Conservation (phyloP, 2,797 vertebrate genomes). For the Acanthornis magna region DNA sequence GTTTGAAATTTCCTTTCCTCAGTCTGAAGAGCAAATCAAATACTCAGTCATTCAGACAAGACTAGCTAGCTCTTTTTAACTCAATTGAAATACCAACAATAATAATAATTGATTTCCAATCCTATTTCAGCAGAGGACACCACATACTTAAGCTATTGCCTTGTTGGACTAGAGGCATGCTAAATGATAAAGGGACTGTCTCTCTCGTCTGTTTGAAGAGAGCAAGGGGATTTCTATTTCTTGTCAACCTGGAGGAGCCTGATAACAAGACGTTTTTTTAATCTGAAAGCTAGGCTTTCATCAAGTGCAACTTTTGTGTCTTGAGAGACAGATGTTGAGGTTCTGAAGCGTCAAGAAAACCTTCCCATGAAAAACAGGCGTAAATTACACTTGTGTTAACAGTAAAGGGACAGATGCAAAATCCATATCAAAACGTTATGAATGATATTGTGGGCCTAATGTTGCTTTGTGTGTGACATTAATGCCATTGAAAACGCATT, state of each 20-base stretch:
- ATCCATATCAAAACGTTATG: neutral
- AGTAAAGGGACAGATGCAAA: neutral
- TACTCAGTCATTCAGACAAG: neutral
- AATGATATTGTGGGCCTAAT: constrained; percentile 16
- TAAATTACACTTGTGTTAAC: neutral
- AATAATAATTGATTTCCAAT: constrained; percentile 46
- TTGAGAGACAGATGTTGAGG: constrained; percentile 11
- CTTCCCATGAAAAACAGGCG: neutral
- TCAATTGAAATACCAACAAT: constrained; percentile 3
- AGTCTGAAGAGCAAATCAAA: constrained; percentile 13
- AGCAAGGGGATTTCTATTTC: constrained; percentile 11
- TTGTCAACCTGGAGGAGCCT: constrained; percentile 49
- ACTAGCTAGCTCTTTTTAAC: neutral
- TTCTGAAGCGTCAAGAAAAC: constrained; percentile 9
- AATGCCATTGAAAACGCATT: constrained; percentile 21
- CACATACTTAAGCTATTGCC: constrained; percentile 6
- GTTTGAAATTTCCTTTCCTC: neutral
- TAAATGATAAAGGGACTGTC: neutral
- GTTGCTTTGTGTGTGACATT: neutral
- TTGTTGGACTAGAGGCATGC: constrained; percentile 7
- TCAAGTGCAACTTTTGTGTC: neutral
- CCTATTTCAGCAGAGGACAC: neutral
- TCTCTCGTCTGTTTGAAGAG: neutral
- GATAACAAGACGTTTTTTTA: constrained; percentile 30
- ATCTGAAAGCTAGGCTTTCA: constrained; percentile 39